Percentiles rank a stretch among this genome's conserved stretches.
phyloP scores from a whole-genome alignment of 2,113 vertebrate genomes.

The Cariama cristata region DNA sequence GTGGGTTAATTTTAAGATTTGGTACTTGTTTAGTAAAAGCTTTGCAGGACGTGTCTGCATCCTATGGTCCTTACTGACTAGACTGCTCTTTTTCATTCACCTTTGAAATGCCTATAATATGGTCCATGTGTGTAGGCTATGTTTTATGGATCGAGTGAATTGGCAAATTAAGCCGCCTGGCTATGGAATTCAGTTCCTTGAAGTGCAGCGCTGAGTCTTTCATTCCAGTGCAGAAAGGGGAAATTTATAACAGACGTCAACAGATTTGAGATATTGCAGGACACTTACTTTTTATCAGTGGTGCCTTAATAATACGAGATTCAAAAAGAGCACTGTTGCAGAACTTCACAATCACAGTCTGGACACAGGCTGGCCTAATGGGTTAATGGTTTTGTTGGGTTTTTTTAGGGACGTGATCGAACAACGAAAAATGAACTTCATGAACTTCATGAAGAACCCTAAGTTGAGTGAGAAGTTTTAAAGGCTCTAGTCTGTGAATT shows the following conservation, averaged over 20 bases:
- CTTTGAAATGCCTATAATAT: constrained; percentile 42
- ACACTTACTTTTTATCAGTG: constrained; percentile 57
- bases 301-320: constrained; percentile 61
- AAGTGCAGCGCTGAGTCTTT: background rate
- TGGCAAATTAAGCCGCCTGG: constrained; percentile 40
- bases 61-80: background rate
- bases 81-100: background rate
- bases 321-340: constrained; percentile 33
- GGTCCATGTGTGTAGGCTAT: constrained; percentile 24
- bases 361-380: background rate
- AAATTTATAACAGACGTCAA: constrained; percentile 43
- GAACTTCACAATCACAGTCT: constrained; percentile 34
- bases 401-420: background rate
- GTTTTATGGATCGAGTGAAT: constrained; percentile 56
- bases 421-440: background rate
- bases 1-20: background rate
- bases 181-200: constrained; percentile 31
- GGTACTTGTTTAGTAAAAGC: background rate
- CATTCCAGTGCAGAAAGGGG: background rate
- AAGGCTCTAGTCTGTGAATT: background rate
- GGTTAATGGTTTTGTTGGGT: background rate
- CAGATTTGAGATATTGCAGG: constrained; percentile 20
- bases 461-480: background rate
- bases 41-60: background rate
- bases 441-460: background rate